A percentile compares a stretch with the other conserved stretches of the same genome.
Conservation (phyloP, 2,888 invertebrate genomes). For the Bombylius major region DNA sequence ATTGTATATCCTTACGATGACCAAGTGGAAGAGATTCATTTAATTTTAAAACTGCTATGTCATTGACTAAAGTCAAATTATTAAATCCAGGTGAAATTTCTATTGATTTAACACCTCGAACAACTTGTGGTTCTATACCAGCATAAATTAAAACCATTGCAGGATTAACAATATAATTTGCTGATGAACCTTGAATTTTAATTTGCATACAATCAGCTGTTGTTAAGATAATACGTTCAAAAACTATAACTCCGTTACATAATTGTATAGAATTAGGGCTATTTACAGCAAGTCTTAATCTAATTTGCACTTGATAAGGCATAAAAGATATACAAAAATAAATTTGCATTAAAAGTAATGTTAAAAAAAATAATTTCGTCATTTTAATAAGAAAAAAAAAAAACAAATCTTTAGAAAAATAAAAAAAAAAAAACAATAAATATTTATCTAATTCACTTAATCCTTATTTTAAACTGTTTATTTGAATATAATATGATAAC, state of each 20-base stretch:
- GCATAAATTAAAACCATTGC: conserved; percentile 14
- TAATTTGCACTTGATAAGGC: conserved; percentile 19
- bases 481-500: no score
- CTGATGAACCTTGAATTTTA: background rate
- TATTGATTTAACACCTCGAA: conserved; percentile 14
- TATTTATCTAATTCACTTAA: no score
- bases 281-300: conserved; percentile 12
- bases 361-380: background rate
- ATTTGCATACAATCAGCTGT: conserved; percentile 20
- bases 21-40: conserved; percentile 17
- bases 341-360: background rate
- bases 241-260: conserved; percentile 21
- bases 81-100: conserved; percentile 15
- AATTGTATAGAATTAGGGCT: conserved; percentile 13
- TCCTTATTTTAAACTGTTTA: no score
- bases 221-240: conserved; percentile 20
- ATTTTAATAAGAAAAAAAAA: no score
- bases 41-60: conserved; percentile 20
- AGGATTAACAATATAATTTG: background rate
- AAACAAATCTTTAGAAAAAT: no score
- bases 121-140: conserved; percentile 10
- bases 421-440: no score
- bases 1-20: conserved; percentile 18
- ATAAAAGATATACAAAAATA: conserved; percentile 2
- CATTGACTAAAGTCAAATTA: conserved; percentile 18